These are phyloP conservation scores for Halesus radiatus DNA, from an alignment of 1,140 invertebrate genomes.

Conservation along the genomic window DNA sequence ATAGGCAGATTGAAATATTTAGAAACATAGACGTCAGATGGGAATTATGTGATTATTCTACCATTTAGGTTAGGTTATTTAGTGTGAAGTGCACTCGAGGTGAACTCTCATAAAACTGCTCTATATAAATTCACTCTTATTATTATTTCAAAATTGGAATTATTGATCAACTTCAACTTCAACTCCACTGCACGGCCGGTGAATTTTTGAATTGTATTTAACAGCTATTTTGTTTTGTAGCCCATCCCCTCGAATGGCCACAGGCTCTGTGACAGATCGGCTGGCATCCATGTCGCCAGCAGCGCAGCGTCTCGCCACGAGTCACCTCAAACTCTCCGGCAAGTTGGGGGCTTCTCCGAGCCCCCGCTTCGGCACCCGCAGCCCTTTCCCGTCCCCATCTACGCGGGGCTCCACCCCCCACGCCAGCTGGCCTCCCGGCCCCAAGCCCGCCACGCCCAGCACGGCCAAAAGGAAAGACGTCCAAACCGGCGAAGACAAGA, in stretches of 20 bases:
- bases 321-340: constrained; percentile 64
- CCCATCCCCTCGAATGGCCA: constrained; percentile 69
- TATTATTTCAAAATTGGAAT: too few relatives aligned
- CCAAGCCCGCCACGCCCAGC: constrained; percentile 51
- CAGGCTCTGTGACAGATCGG: constrained; percentile 80
- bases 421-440: constrained; percentile 54
- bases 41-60: too few relatives aligned
- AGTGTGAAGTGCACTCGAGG: too few relatives aligned
- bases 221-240: too few relatives aligned
- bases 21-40: too few relatives aligned
- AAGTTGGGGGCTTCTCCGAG: constrained; percentile 60
- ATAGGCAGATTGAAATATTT: too few relatives aligned
- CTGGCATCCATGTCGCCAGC: constrained; percentile 95
- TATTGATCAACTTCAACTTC: too few relatives aligned
- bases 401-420: constrained; percentile 52
- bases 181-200: too few relatives aligned
- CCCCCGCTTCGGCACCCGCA: constrained; percentile 61
- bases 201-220: too few relatives aligned
- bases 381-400: constrained; percentile 60
- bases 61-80: too few relatives aligned
- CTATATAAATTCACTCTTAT: too few relatives aligned
- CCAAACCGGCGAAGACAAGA: constrained; percentile 30
- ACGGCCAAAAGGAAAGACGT: constrained; percentile 57
- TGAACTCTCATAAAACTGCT: too few relatives aligned
- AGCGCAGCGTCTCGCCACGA: constrained; percentile 84